phyloP scores from a whole-genome alignment of 92 coral and sea anemone genomes.

The Muricea muricata region DNA sequence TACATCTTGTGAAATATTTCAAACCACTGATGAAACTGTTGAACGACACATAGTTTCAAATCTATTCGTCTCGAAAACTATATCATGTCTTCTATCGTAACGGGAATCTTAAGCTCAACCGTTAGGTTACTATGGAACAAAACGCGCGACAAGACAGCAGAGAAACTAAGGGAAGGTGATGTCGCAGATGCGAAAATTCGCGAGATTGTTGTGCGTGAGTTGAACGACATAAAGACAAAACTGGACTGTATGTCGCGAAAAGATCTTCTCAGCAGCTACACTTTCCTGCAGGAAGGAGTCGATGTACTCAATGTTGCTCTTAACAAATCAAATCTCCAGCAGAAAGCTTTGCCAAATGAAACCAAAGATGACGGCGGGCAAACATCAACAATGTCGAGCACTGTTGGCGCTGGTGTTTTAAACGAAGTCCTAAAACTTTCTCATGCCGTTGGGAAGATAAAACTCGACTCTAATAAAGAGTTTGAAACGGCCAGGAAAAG shows the following conservation, averaged over 20 bases:
- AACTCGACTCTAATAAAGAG: neutral
- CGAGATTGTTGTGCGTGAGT: neutral
- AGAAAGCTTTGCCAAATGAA: too few relatives aligned
- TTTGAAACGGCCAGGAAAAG: neutral
- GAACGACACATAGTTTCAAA: too few relatives aligned
- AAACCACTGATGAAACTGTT: too few relatives aligned
- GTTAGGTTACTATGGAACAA: neutral
- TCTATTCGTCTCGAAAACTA: too few relatives aligned
- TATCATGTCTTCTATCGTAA: neutral
- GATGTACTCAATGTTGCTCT: too few relatives aligned
- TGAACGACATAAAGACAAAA: neutral
- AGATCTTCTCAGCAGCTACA: neutral
- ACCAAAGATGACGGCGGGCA: neutral
- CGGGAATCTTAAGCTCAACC: neutral
- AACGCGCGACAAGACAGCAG: neutral
- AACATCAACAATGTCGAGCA: neutral
- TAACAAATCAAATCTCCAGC: too few relatives aligned
- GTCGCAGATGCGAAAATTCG: neutral
- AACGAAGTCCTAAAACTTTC: neutral
- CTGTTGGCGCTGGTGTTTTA: neutral
- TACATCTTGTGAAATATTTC: too few relatives aligned
- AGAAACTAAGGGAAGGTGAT: neutral
- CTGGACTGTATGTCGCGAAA: neutral
- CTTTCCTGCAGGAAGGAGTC: too few relatives aligned
- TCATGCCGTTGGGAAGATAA: neutral